A percentile compares a stretch with the other conserved stretches of the same genome.
phyloP scores from a whole-genome alignment of 2,888 invertebrate genomes.

The Oxycera nigricornis region DNA sequence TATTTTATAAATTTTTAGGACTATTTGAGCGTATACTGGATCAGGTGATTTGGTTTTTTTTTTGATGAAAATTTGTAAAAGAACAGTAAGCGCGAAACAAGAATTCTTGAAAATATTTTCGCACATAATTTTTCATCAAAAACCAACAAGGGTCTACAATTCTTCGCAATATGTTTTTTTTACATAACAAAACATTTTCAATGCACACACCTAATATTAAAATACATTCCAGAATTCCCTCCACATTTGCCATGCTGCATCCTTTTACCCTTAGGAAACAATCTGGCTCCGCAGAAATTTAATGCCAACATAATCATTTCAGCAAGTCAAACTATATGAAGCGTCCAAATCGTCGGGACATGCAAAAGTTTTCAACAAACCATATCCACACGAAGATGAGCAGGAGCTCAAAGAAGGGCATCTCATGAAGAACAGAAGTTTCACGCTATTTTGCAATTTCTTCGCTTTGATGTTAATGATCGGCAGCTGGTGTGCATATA shows the following conservation, averaged over 20 bases:
- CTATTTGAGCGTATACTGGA: no score
- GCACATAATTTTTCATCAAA: no score
- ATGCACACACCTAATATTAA: no score
- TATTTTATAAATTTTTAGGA: no score
- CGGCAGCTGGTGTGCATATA: not conserved
- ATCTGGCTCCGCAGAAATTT: not conserved
- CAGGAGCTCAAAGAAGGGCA: not conserved
- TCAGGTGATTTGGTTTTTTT: no score
- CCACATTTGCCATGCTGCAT: not conserved
- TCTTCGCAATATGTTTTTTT: no score
- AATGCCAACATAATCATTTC: constrained; percentile 1
- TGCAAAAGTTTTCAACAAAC: not conserved
- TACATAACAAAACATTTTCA: no score
- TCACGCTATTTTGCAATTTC: constrained; percentile 2
- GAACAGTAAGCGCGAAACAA: no score
- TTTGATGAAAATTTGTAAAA: no score
- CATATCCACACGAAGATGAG: not conserved
- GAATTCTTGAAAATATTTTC: no score
- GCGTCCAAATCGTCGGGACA: not conserved
- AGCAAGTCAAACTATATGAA: not conserved
- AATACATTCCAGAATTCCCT: no score
- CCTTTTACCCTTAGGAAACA: not conserved
- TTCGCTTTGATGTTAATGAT: constrained; percentile 16
- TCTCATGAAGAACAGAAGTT: not conserved
- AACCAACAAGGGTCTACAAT: no score